Conservation (phyloP, 2,888 invertebrate genomes). For the Elaeidobius kamerunicus region DNA sequence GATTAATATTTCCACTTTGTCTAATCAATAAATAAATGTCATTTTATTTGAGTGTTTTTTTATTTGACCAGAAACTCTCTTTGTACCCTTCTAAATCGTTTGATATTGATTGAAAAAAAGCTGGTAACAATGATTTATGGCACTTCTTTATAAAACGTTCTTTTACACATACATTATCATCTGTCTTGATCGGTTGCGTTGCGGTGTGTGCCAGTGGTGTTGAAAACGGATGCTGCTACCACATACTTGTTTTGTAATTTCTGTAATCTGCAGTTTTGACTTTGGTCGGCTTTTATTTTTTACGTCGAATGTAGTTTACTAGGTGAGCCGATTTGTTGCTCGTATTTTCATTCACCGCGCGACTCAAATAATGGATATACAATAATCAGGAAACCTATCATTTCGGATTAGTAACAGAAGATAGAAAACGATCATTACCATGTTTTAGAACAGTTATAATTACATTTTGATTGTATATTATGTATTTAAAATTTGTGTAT, state of each 20-base stretch:
- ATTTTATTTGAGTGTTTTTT: no score
- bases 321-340: constrained; percentile 4
- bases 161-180: not conserved
- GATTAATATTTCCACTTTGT: no score
- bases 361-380: not conserved
- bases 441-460: not conserved
- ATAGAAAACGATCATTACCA: constrained; percentile 5
- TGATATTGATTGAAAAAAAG: no score
- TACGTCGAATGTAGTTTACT: constrained; percentile 5
- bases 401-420: constrained; percentile 4
- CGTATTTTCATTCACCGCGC: not conserved
- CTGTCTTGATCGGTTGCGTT: not conserved
- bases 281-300: constrained; percentile 4
- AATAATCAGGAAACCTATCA: constrained; percentile 2
- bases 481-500: not conserved
- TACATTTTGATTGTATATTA: constrained; percentile 3
- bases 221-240: constrained; percentile 8
- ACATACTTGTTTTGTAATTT: constrained; percentile 5
- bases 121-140: not conserved
- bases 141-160: constrained; percentile 1
- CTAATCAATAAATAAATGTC: no score
- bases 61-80: no score
- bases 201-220: not conserved
- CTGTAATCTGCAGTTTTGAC: not conserved
- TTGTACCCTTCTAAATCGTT: no score